A percentile compares a stretch with the other conserved stretches of the same genome.
Conservation (phyloP, 2,113 vertebrate species). For the Microcebus murinus region DNA sequence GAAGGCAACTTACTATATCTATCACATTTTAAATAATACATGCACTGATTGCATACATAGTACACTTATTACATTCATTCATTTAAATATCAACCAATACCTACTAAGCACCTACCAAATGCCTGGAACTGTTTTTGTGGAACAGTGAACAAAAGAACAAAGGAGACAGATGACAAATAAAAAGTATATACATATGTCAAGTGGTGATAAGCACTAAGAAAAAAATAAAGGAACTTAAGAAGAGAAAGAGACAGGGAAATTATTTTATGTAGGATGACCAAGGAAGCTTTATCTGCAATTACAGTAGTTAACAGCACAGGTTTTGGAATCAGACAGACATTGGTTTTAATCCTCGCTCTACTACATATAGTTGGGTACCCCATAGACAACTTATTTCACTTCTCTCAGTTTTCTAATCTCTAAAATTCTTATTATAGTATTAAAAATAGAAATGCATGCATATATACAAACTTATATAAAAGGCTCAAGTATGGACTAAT, state of each 20-base stretch:
- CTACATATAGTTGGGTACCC: neutral
- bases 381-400: neutral
- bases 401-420: slow-evolving; percentile 27
- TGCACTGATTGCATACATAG: neutral
- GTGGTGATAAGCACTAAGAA: neutral
- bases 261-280: neutral
- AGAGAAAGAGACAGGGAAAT: neutral
- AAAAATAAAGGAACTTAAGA: neutral
- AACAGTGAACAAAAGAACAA: neutral
- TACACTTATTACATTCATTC: neutral
- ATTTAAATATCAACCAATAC: neutral
- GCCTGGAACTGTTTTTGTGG: neutral
- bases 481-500: neutral
- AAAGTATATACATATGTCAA: neutral
- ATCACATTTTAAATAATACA: neutral
- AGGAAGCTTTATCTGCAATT: neutral
- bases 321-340: neutral
- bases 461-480: neutral
- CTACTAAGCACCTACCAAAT: neutral
- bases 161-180: neutral
- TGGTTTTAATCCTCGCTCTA: neutral
- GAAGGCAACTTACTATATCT: neutral
- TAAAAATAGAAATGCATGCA: neutral
- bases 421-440: slow-evolving; percentile 19
- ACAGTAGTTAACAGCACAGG: neutral